Conservation (phyloP, 2,888 invertebrate species). For the Gasteruption jaculator region DNA sequence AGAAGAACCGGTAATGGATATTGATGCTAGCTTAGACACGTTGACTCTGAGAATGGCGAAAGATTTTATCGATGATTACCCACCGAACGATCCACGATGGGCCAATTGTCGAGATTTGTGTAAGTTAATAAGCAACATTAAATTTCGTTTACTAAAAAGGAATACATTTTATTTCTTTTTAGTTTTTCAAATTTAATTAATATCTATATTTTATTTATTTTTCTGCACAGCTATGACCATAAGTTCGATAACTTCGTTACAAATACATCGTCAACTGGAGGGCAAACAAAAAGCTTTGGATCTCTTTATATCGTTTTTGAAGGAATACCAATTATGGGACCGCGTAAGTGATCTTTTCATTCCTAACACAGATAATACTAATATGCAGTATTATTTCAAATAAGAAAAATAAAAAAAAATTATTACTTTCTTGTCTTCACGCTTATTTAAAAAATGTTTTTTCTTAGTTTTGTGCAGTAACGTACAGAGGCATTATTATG, state of each 20-base stretch:
- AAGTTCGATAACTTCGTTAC: conserved; percentile 62
- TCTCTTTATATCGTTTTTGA: conserved; percentile 72
- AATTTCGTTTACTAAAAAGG: conserved; percentile 7
- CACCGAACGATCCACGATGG: conserved; percentile 84
- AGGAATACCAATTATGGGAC: conserved; percentile 64
- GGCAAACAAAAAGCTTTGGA: conserved; percentile 82
- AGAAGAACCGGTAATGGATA: conserved; percentile 47
- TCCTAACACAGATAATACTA: no score
- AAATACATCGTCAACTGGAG: conserved; percentile 78
- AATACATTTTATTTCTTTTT: conserved; percentile 7
- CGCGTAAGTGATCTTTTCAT: conserved; percentile 53
- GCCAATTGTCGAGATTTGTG: conserved; percentile 51
- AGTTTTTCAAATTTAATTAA: conserved; percentile 3
- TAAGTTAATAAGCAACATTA: conserved; percentile 29
- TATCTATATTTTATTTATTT: conserved; percentile 12
- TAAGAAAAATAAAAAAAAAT: background rate
- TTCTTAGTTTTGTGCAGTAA: conserved; percentile 52
- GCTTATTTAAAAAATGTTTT: conserved; percentile 18
- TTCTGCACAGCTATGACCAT: conserved; percentile 39
- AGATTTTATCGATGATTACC: conserved; percentile 82
- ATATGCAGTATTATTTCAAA: background rate
- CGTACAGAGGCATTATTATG: conserved; percentile 53
- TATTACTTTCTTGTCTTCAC: conserved; percentile 1
- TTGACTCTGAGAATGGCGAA: conserved; percentile 66
- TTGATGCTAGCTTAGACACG: conserved; percentile 57